Conservation (phyloP, 2,113 vertebrate species). For the Piaya cayana region DNA sequence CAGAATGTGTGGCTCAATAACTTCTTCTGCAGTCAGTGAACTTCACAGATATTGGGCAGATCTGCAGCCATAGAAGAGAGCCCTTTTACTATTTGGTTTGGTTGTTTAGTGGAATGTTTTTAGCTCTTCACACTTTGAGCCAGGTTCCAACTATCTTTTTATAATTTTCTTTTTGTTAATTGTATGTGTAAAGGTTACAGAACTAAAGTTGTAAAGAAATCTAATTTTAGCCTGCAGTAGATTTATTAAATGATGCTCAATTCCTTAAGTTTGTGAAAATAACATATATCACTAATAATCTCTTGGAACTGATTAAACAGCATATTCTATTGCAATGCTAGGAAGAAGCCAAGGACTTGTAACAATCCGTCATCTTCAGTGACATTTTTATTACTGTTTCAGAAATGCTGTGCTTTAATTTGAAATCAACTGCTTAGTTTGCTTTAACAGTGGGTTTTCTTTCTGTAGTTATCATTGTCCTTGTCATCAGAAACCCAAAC, state of each 20-base stretch:
- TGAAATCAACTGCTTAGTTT: slow-evolving; percentile 55
- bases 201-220: background rate
- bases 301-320: slow-evolving; percentile 62
- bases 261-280: slow-evolving; percentile 44
- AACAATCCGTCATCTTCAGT: slow-evolving; percentile 59
- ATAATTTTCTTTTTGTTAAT: slow-evolving; percentile 2
- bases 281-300: slow-evolving; percentile 60
- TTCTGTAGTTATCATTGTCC: background rate
- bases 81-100: background rate
- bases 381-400: slow-evolving; percentile 70
- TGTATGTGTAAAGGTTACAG: background rate
- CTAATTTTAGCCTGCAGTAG: slow-evolving; percentile 29
- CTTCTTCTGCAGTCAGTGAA: background rate
- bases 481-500: slow-evolving; percentile 8
- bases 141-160: background rate
- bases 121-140: background rate
- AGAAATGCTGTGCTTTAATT: slow-evolving; percentile 67
- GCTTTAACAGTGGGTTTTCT: background rate
- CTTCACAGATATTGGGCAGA: background rate
- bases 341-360: slow-evolving; percentile 66
- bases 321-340: slow-evolving; percentile 14
- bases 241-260: slow-evolving; percentile 47
- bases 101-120: background rate
- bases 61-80: background rate
- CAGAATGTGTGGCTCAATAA: background rate